Conservation (phyloP, 2,888 invertebrate genomes). For the Caenorhabditis auriculariae region DNA sequence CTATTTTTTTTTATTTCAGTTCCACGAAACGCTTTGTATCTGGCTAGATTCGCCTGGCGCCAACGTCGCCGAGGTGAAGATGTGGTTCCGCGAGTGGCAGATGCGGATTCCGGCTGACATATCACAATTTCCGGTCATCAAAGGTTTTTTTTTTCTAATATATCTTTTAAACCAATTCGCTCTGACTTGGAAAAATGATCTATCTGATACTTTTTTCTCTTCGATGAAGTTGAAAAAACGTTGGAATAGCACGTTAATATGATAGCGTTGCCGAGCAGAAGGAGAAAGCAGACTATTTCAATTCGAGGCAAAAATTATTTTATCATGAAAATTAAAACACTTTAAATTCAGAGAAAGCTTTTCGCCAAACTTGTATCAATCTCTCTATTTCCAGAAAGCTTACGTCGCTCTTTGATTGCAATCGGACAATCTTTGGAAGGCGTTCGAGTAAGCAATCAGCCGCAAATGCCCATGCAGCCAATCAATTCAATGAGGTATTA, state of each 20-base stretch:
- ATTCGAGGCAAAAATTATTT: too few species aligned
- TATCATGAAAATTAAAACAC: too few species aligned
- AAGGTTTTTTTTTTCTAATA: too few species aligned
- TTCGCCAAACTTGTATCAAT: too few species aligned
- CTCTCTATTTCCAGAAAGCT: slow-evolving; percentile 75
- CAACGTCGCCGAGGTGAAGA: slow-evolving; percentile 84
- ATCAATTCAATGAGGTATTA: too few species aligned
- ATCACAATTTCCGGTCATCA: slow-evolving; percentile 60
- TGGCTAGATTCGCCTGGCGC: slow-evolving; percentile 88
- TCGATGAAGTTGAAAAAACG: too few species aligned
- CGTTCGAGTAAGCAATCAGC: slow-evolving; percentile 16
- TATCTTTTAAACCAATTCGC: too few species aligned
- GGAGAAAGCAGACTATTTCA: too few species aligned
- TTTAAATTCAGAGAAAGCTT: not conserved
- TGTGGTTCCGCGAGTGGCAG: slow-evolving; percentile 78
- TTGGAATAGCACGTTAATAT: too few species aligned
- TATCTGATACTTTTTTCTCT: too few species aligned
- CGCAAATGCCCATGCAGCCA: slow-evolving; percentile 6
- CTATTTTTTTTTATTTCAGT: slow-evolving; percentile 42
- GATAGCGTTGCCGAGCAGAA: too few species aligned
- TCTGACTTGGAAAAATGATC: too few species aligned
- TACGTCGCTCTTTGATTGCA: slow-evolving; percentile 89
- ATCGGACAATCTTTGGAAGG: slow-evolving; percentile 75
- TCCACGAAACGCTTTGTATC: slow-evolving; percentile 67
- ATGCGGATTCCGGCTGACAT: slow-evolving; percentile 69